phyloP scores from a whole-genome alignment of 2,888 invertebrate genomes.

The Chalcis sispes region DNA sequence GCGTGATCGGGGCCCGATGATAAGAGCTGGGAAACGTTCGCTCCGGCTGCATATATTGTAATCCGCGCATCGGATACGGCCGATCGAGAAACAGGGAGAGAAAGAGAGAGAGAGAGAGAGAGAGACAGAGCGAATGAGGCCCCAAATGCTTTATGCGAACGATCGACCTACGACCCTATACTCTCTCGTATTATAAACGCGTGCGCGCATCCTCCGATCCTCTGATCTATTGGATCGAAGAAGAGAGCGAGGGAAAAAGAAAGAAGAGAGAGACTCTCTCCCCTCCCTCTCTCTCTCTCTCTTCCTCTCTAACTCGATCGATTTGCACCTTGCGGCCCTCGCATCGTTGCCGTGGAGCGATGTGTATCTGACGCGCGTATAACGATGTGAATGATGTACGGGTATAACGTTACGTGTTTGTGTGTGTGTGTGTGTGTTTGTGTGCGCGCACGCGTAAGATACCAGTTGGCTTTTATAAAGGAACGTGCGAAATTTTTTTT shows the following conservation, averaged over 20 bases:
- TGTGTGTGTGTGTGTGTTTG: neutral
- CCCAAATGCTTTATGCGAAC: conserved; percentile 75
- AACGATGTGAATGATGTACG: too few relatives aligned
- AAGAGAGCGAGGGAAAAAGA: too few relatives aligned
- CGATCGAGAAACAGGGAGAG: conserved; percentile 59
- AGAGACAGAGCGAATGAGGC: too few relatives aligned
- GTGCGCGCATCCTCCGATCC: conserved; percentile 69
- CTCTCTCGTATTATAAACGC: conserved; percentile 54
- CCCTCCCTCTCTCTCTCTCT: too few relatives aligned
- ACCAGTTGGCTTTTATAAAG: neutral
- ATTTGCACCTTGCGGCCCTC: conserved; percentile 68
- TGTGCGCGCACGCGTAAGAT: neutral
- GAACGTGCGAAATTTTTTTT: neutral
- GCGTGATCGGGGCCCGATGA: conserved; percentile 67
- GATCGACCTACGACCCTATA: conserved; percentile 71
- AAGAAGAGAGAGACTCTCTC: too few relatives aligned
- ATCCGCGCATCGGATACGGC: conserved; percentile 74
- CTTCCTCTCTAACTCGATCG: conserved; percentile 68
- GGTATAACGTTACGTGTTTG: neutral
- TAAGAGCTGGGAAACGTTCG: conserved; percentile 74
- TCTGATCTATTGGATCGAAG: conserved; percentile 69
- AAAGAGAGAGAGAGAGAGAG: too few relatives aligned
- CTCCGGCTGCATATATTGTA: conserved; percentile 24
- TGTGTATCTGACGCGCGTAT: neutral
- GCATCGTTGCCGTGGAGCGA: neutral